Conservation (phyloP, 2,888 invertebrate genomes). For the Epinotia brunnichana region DNA sequence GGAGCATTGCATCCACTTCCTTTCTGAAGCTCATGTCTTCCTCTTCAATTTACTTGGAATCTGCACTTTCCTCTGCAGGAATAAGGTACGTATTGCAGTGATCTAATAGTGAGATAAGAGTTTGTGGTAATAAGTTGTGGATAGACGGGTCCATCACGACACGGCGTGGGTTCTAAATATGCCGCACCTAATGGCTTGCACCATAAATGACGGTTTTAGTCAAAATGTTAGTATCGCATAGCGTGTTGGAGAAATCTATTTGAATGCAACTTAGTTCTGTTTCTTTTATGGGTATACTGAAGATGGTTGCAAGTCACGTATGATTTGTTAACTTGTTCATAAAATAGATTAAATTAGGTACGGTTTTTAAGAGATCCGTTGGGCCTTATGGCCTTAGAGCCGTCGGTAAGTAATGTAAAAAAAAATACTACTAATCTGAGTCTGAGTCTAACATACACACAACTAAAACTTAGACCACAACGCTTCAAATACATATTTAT, state of each 20-base stretch:
- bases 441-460: background rate
- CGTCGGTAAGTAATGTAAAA: background rate
- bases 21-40: constrained; percentile 11
- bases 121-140: constrained; percentile 11
- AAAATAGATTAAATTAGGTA: background rate
- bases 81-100: constrained; percentile 5
- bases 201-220: constrained; percentile 40
- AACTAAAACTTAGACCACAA: background rate
- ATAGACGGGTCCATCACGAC: constrained; percentile 42
- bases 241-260: constrained; percentile 23
- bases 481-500: too few relatives aligned
- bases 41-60: background rate
- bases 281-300: constrained; percentile 1
- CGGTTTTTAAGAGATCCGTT: background rate
- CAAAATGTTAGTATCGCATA: constrained; percentile 26
- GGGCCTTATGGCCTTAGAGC: background rate
- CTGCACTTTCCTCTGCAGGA: background rate
- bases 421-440: background rate
- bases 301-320: constrained; percentile 12
- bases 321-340: background rate
- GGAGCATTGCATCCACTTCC: constrained; percentile 46
- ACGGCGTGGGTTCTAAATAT: constrained; percentile 39
- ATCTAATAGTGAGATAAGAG: constrained; percentile 8
- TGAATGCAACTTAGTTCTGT: constrained; percentile 25
- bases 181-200: constrained; percentile 33